Percentiles rank a stretch among this genome's conserved stretches.
Evolutionary conservation across 1,140 invertebrate species (phyloP).

Genomic region (Lepidurus apus): DNA sequence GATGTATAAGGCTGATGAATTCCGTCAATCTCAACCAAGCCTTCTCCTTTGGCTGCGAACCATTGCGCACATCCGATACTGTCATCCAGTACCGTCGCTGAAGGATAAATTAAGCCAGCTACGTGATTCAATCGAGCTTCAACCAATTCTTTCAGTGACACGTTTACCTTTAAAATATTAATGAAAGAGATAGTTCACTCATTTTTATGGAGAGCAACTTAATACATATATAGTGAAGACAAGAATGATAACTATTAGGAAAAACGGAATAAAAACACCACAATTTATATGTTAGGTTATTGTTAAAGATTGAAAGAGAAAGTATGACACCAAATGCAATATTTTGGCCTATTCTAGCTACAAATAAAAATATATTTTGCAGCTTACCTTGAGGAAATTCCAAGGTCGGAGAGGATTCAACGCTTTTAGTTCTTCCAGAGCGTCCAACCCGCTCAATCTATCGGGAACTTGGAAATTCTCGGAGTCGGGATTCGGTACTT

Average conservation of each 20-base stretch:
- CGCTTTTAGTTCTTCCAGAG: conserved; percentile 62
- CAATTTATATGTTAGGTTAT: too few relatives aligned
- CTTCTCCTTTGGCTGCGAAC: conserved; percentile 80
- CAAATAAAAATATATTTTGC: background rate
- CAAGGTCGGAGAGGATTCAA: conserved; percentile 63
- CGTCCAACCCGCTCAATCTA: conserved; percentile 66
- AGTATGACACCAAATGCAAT: too few relatives aligned
- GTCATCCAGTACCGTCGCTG: conserved; percentile 87
- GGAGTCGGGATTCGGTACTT: conserved; percentile 38
- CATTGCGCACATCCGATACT: conserved; percentile 87
- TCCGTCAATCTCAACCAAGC: conserved; percentile 43
- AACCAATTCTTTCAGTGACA: conserved; percentile 62
- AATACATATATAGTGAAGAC: conserved; percentile 27
- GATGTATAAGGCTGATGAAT: conserved; percentile 50
- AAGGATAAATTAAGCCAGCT: conserved; percentile 71
- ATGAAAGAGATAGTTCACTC: background rate
- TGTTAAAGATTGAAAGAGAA: too few relatives aligned
- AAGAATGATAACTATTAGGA: too few relatives aligned
- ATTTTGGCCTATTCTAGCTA: too few relatives aligned
- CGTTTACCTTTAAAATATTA: conserved; percentile 60
- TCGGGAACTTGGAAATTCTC: conserved; percentile 59
- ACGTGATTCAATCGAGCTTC: conserved; percentile 54
- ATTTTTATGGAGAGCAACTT: conserved; percentile 33
- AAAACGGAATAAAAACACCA: too few relatives aligned
- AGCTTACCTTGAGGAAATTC: conserved; percentile 62